Evolutionary conservation across 2,888 invertebrate genomes (phyloP).

Genomic region (Melieria crassipennis): DNA sequence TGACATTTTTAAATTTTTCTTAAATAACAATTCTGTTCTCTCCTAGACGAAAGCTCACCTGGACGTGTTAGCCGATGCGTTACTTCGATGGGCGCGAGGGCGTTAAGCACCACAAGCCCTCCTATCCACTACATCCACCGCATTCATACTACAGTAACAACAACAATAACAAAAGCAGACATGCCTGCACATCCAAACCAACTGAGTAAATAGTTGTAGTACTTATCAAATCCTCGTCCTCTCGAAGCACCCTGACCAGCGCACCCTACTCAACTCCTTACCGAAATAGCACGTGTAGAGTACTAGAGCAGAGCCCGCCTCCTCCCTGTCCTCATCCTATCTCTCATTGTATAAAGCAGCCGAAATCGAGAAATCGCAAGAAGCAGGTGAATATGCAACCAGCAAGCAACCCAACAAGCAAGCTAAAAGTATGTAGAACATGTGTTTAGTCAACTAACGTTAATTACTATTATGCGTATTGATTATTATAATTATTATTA

Average conservation of each 20-base stretch:
- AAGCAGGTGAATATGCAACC: conserved; percentile 14
- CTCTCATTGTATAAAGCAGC: not conserved
- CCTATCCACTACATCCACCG: too few species aligned
- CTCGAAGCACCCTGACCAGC: too few species aligned
- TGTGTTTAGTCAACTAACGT: conserved; percentile 22
- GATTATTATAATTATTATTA: conserved; percentile 47
- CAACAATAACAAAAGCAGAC: too few species aligned
- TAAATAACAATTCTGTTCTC: conserved; percentile 27
- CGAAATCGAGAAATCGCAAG: conserved; percentile 1
- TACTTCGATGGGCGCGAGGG: conserved; percentile 93
- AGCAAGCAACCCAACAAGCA: not conserved
- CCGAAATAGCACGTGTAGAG: too few species aligned
- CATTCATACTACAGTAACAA: too few species aligned
- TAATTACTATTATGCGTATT: conserved; percentile 48
- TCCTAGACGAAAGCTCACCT: conserved; percentile 94
- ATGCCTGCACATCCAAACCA: too few species aligned
- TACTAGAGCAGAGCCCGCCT: too few species aligned
- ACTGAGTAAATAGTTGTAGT: too few species aligned
- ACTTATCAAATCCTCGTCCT: too few species aligned
- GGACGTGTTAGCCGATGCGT: conserved; percentile 93
- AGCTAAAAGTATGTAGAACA: conserved; percentile 38
- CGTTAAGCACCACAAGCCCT: conserved; percentile 71
- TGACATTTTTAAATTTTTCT: not conserved
- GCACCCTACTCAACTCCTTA: too few species aligned
- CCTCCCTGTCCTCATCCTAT: too few species aligned